Conservation (phyloP, 2,113 vertebrate genomes). For the Dermatemys mawii region DNA sequence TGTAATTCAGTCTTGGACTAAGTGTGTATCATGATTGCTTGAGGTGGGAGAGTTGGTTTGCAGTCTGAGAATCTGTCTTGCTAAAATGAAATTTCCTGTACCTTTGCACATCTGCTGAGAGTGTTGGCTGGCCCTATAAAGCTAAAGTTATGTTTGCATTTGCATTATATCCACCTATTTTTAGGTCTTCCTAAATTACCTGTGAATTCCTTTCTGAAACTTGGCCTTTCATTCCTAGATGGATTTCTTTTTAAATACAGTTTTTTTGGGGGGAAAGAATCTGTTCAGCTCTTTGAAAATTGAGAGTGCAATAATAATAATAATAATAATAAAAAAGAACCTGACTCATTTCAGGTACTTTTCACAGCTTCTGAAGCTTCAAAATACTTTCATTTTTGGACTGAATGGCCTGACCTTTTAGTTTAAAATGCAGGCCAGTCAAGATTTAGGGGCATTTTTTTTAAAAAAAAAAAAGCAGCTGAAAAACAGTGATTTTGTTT, state of each 20-base stretch:
- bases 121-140: neutral
- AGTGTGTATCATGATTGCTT: neutral
- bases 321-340: neutral
- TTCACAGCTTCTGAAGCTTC: neutral
- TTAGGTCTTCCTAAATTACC: slow-evolving; percentile 13
- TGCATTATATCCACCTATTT: neutral
- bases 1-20: neutral
- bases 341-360: neutral
- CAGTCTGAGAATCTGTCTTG: neutral
- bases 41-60: neutral
- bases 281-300: neutral
- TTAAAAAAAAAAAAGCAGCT: neutral
- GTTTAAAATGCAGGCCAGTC: neutral
- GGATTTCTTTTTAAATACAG: neutral
- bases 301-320: neutral
- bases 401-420: no score
- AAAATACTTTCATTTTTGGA: neutral
- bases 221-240: neutral
- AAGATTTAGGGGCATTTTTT: neutral
- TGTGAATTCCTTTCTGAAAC: slow-evolving; percentile 32
- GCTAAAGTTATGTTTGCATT: neutral
- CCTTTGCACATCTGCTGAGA: neutral
- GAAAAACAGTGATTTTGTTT: neutral
- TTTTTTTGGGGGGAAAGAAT: neutral
- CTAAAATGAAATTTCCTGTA: slow-evolving; percentile 15